Evolutionary conservation across 1,140 invertebrate species (phyloP).

Genomic region (Hylaeus volcanicus): DNA sequence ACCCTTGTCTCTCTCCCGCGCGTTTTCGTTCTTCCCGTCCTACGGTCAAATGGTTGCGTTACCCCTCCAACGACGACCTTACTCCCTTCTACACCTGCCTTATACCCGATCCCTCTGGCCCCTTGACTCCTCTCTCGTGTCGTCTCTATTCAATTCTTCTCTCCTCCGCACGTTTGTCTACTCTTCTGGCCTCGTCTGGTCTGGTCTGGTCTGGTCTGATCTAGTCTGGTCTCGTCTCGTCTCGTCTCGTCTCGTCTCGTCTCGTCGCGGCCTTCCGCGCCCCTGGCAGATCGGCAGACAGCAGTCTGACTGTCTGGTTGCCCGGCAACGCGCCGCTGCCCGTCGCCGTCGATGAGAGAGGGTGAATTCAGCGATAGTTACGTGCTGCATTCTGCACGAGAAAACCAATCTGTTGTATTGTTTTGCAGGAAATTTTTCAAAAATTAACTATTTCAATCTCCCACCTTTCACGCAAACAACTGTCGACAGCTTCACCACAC

Average conservation of each 20-base stretch:
- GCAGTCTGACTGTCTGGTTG: conserved; percentile 73
- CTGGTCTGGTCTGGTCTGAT: conserved; percentile 17
- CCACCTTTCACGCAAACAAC: too few relatives aligned
- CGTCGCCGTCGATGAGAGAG: conserved; percentile 61
- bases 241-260: conserved; percentile 26
- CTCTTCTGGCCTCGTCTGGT: conserved; percentile 25
- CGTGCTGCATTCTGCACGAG: conserved; percentile 35
- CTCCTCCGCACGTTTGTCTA: conserved; percentile 7
- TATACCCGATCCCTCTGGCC: conserved; percentile 18
- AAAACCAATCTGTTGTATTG: too few relatives aligned
- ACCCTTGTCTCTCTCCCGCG: conserved; percentile 14
- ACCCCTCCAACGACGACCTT: conserved; percentile 46
- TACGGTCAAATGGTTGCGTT: conserved; percentile 48
- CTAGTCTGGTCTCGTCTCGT: too few relatives aligned
- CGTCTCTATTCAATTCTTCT: conserved; percentile 13
- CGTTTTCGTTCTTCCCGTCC: conserved; percentile 36
- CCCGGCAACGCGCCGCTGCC: conserved; percentile 70
- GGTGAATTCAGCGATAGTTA: conserved; percentile 57
- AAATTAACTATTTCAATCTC: too few relatives aligned
- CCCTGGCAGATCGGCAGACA: conserved; percentile 67
- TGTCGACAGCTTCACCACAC: too few relatives aligned
- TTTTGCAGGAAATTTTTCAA: too few relatives aligned
- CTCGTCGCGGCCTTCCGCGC: conserved; percentile 55
- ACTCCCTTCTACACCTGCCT: conserved; percentile 41
- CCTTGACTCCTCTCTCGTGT: neutral